These are phyloP conservation scores for Zelleria hepariella DNA, from an alignment of 2,888 invertebrate genomes.

Conservation along the genomic window DNA sequence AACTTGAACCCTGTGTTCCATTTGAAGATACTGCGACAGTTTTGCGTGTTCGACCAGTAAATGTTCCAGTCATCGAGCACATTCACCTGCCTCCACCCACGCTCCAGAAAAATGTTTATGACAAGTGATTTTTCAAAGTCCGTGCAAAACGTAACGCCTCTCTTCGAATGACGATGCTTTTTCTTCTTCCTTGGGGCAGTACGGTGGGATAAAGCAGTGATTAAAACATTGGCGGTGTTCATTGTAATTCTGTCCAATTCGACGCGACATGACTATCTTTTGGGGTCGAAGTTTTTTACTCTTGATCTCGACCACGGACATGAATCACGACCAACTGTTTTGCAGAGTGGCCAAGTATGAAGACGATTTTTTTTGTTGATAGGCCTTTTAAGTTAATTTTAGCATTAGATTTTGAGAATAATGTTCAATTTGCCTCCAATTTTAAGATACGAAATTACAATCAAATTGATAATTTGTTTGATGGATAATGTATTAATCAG, in stretches of 20 bases:
- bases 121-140: slow-evolving; percentile 90
- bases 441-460: too few relatives aligned
- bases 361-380: background rate
- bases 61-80: slow-evolving; percentile 92
- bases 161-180: background rate
- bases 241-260: background rate
- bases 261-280: background rate
- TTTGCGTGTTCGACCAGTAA: slow-evolving; percentile 89
- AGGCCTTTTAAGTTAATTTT: background rate
- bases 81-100: slow-evolving; percentile 86
- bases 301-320: too few relatives aligned
- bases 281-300: background rate
- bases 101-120: slow-evolving; percentile 86
- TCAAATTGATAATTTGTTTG: too few relatives aligned
- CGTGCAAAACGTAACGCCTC: slow-evolving; percentile 74
- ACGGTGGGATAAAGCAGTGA: background rate
- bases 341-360: background rate
- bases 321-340: background rate
- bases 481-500: too few relatives aligned
- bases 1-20: slow-evolving; percentile 89
- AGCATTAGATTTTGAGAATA: too few relatives aligned
- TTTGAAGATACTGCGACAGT: slow-evolving; percentile 86
- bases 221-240: background rate
- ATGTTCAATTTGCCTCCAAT: too few relatives aligned
- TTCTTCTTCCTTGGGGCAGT: background rate